Conservation (phyloP, 2,888 invertebrate species). For the Chydorus sphaericus region DNA sequence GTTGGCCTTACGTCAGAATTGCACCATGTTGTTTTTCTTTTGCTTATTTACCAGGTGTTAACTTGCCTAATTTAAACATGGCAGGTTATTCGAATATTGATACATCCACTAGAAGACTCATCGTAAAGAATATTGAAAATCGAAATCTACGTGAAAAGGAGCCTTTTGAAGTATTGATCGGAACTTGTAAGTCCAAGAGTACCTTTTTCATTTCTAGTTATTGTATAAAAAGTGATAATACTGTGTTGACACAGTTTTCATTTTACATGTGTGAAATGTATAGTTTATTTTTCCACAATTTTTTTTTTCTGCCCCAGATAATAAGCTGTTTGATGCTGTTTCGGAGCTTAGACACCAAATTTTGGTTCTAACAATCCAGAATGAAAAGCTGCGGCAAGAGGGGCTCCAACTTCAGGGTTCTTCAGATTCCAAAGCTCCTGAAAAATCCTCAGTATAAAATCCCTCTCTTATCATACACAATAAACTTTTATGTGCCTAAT, state of each 20-base stretch:
- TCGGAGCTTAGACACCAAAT: constrained; percentile 68
- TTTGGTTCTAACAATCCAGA: constrained; percentile 65
- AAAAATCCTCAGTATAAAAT: constrained; percentile 29
- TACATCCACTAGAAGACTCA: background rate
- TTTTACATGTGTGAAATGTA: background rate
- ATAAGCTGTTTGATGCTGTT: constrained; percentile 67
- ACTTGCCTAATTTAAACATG: too few species aligned
- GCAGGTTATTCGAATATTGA: constrained; percentile 2
- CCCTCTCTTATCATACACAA: constrained; percentile 28
- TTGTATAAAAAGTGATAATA: too few species aligned
- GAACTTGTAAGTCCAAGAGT: background rate
- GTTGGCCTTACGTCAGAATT: too few species aligned
- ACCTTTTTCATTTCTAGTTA: too few species aligned
- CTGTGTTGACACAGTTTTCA: too few species aligned
- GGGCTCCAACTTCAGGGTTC: constrained; percentile 34
- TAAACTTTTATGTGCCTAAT: background rate
- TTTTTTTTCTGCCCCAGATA: constrained; percentile 47
- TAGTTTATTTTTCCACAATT: background rate
- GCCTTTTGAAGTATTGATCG: background rate
- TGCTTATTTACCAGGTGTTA: too few species aligned
- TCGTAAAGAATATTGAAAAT: background rate
- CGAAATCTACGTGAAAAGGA: background rate
- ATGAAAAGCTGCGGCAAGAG: constrained; percentile 54
- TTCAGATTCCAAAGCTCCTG: constrained; percentile 30
- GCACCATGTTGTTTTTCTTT: too few species aligned